These are phyloP conservation scores for Schlechtendalia chinensis DNA, from an alignment of 1,140 invertebrate species.

Conservation along the genomic window DNA sequence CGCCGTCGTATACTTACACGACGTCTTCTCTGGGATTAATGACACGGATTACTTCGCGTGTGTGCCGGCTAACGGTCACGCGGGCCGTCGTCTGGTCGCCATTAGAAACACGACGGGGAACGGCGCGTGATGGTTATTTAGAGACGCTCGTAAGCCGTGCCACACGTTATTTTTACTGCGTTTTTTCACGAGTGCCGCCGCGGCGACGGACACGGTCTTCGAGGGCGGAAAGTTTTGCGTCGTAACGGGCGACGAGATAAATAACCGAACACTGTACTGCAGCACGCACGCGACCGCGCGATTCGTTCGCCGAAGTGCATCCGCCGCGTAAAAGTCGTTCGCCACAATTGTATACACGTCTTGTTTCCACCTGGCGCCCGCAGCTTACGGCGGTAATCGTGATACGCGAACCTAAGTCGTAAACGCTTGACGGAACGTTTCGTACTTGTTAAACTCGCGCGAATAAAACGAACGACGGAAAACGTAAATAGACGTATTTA, in stretches of 20 bases:
- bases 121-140: neutral
- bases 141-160: neutral
- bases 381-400: neutral
- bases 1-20: neutral
- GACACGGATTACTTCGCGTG: neutral
- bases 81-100: neutral
- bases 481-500: too few species aligned
- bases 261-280: neutral
- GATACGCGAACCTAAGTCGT: neutral
- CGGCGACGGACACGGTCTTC: neutral
- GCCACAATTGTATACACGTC: neutral
- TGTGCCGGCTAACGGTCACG: too few species aligned
- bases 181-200: slow-evolving; percentile 30
- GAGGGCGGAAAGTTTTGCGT: slow-evolving; percentile 23
- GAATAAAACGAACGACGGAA: too few species aligned
- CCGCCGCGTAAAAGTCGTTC: slow-evolving; percentile 4
- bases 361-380: neutral
- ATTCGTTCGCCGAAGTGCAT: neutral
- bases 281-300: too few species aligned
- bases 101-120: neutral
- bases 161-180: slow-evolving; percentile 14
- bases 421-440: neutral
- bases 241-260: neutral
- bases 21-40: neutral
- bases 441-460: too few species aligned